phyloP scores from a whole-genome alignment of 2,888 invertebrate species.

The Lathronympha strigana region DNA sequence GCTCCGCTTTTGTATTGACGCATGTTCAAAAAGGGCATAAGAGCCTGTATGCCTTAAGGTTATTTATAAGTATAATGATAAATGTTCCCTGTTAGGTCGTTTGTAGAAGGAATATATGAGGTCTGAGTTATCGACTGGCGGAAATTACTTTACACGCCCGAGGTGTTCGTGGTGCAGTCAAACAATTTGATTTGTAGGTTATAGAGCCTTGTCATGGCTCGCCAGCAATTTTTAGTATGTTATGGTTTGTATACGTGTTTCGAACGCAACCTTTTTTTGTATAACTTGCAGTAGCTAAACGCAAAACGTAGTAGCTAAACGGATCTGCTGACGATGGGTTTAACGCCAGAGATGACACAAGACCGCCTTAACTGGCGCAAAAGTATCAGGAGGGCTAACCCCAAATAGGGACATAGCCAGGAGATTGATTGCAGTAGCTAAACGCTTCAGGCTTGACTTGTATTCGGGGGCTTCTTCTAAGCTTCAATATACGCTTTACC shows the following conservation, averaged over 20 bases:
- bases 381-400: too few species aligned
- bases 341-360: too few species aligned
- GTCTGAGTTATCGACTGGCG: conserved; percentile 61
- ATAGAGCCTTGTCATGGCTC: conserved; percentile 6
- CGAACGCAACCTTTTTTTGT: too few species aligned
- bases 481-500: too few species aligned
- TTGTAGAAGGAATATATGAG: background rate
- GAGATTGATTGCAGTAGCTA: too few species aligned
- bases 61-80: background rate
- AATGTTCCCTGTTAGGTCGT: background rate
- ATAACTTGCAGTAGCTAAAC: too few species aligned
- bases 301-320: too few species aligned
- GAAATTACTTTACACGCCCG: conserved; percentile 63
- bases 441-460: too few species aligned
- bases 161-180: conserved; percentile 47
- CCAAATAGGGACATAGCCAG: too few species aligned
- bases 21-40: background rate
- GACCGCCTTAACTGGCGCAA: too few species aligned
- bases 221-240: background rate
- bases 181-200: conserved; percentile 30
- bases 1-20: background rate
- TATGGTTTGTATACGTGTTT: background rate
- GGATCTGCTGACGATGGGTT: too few species aligned
- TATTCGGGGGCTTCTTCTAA: too few species aligned
- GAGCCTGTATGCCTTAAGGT: background rate